Evolutionary conservation across 2,113 vertebrate species (phyloP), one percentile per base, ranked within the genome.

Genomic region (Aptenodytes forsteri): DNA sequence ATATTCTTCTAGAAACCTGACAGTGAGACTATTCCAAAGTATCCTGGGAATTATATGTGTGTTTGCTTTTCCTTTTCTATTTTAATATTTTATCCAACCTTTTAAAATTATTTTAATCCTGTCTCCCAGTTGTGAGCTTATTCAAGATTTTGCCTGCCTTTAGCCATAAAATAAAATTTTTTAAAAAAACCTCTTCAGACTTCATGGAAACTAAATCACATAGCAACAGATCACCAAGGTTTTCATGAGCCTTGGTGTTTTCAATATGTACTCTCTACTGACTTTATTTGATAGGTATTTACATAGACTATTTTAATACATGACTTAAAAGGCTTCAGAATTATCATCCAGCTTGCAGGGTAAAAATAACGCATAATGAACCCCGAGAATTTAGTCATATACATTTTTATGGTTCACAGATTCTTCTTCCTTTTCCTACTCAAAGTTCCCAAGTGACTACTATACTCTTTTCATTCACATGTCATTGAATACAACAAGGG

Each of bases 201-300:
- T 89, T 95, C 40, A 64, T 22, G 62, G 86, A 95, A 96, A 96
- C 49, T 40, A 96, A 92, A 95, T 92, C 76, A 79, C 89, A 87
- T 84, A 96, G 83, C 72, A 96, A 95, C 73, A 96, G 61, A 93
- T 72, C 80, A 90, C 47, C 32, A 65, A 81, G 34, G 17, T 89
- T 95, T 94, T 83, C 56, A 69, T 20, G 10, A 95, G 25, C 19
- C 22, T 81, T 78, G 75, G 67, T 47, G 32, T 13, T 70, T 96
- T 90, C 80, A 83, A 19, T 83, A 59, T 55, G 30, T 69, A 32
- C 22, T 79, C 56, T 91, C 32, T 75, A 52, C 40, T 79, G 72
- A 75, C 21, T 92, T 94, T 67, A 79, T 93, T 85, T 82, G 89
- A 88, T 64, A 93, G n/a, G 2, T 95, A 89, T 97, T 96, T 95